These are phyloP conservation scores for Aplodontia rufa DNA, from an alignment of 2,113 vertebrate genomes.

Conservation along the genomic window DNA sequence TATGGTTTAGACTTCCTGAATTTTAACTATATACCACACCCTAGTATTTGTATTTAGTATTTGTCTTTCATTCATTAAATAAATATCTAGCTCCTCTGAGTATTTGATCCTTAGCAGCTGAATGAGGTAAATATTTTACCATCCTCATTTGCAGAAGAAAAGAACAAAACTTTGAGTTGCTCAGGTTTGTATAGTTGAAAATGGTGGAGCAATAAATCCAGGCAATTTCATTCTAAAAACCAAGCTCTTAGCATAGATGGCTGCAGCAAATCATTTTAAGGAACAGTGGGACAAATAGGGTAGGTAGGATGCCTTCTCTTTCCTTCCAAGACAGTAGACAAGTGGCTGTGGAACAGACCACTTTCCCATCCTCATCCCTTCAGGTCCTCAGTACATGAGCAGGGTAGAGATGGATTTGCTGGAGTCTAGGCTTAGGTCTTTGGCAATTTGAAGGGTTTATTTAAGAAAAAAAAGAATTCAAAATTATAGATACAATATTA, in stretches of 20 bases:
- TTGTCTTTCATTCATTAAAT: constrained; percentile 4
- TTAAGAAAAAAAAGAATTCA: neutral
- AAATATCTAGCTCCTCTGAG: neutral
- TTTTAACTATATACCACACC: neutral
- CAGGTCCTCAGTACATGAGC: neutral
- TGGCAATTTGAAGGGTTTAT: too few species aligned
- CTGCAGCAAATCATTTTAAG: neutral
- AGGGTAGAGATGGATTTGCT: neutral
- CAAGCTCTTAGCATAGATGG: neutral
- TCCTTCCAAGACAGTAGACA: neutral
- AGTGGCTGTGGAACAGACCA: neutral
- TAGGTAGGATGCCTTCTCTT: neutral
- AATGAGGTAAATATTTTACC: neutral
- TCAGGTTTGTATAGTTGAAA: neutral
- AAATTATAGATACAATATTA: neutral
- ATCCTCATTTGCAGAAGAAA: neutral
- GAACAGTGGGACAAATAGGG: neutral
- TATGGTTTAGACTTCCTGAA: neutral
- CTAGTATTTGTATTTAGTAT: neutral
- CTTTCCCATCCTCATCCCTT: neutral
- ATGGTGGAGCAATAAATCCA: neutral
- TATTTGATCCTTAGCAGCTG: neutral
- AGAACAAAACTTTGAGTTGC: neutral
- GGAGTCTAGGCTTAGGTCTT: neutral
- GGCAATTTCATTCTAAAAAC: neutral